phyloP scores from a whole-genome alignment of 2,888 invertebrate species.

The Pammene fasciana region DNA sequence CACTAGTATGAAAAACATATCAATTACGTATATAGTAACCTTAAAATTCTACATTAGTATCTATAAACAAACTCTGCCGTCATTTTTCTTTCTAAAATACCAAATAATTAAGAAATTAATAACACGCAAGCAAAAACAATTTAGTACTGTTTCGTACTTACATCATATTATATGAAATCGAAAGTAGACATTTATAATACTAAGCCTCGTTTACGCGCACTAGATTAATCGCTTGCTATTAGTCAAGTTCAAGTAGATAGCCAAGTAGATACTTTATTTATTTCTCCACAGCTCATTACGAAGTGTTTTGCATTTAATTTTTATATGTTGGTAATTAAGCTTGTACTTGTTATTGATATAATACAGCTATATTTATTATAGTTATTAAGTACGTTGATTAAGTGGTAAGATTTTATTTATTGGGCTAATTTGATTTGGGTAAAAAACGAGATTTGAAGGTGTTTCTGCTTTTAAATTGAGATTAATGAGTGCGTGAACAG shows the following conservation, averaged over 20 bases:
- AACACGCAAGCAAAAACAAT: conserved; percentile 7
- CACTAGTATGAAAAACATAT: neutral
- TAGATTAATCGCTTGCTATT: conserved; percentile 38
- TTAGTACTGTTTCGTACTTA: conserved; percentile 30
- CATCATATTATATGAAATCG: conserved; percentile 32
- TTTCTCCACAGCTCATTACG: conserved; percentile 37
- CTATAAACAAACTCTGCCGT: neutral
- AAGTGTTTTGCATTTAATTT: conserved; percentile 39
- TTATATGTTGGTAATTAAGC: conserved; percentile 38
- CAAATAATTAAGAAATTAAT: conserved; percentile 30
- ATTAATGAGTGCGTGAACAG: conserved; percentile 31
- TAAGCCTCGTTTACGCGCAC: conserved; percentile 34
- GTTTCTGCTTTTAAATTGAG: conserved; percentile 36
- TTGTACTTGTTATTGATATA: conserved; percentile 36
- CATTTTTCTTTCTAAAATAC: neutral
- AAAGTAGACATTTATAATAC: conserved; percentile 38
- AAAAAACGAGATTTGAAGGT: conserved; percentile 30
- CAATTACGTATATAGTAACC: too few relatives aligned
- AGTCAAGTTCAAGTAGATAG: conserved; percentile 35
- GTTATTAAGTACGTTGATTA: conserved; percentile 31
- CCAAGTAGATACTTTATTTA: conserved; percentile 33
- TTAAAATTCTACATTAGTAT: too few relatives aligned
- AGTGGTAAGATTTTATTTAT: conserved; percentile 35
- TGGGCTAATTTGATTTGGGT: conserved; percentile 31
- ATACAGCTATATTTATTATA: conserved; percentile 30